A percentile compares a stretch with the other conserved stretches of the same genome.
Conservation (phyloP, 2,797 vertebrate genomes). For the Hipposideros larvatus region DNA sequence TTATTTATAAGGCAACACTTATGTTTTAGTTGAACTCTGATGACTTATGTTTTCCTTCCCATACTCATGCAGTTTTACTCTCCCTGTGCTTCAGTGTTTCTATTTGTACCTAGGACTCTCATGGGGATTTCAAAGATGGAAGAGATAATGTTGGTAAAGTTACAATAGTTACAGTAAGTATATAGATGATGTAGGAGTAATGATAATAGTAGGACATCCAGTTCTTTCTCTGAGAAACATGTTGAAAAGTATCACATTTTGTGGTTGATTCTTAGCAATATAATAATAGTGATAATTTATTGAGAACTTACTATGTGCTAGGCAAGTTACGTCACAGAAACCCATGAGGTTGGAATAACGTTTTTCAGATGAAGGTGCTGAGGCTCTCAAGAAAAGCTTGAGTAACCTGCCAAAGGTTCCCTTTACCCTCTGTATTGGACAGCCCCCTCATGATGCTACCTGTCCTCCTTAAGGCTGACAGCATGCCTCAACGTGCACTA, state of each 20-base stretch:
- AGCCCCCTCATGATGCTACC: fast-evolving
- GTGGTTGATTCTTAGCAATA: background rate
- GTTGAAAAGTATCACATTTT: background rate
- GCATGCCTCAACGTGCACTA: fast-evolving
- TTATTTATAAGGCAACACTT: background rate
- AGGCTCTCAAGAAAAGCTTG: background rate
- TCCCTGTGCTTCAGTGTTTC: background rate
- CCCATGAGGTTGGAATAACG: background rate
- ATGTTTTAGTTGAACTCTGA: slow-evolving; percentile 38
- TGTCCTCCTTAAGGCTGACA: background rate
- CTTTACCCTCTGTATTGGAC: fast-evolving
- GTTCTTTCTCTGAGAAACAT: slow-evolving; percentile 9
- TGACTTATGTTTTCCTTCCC: slow-evolving; percentile 17
- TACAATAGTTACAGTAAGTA: background rate
- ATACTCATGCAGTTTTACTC: background rate
- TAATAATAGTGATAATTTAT: background rate
- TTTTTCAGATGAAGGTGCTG: background rate
- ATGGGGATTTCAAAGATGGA: background rate
- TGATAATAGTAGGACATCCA: background rate
- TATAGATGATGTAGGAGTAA: background rate
- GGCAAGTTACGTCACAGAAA: background rate
- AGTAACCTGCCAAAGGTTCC: background rate
- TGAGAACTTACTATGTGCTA: background rate
- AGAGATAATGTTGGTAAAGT: background rate
- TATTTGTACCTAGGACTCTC: slow-evolving; percentile 22